A percentile compares a stretch with the other conserved stretches of the same genome.
Conservation (phyloP, 2,113 vertebrate genomes). For the Guaruba guarouba region DNA sequence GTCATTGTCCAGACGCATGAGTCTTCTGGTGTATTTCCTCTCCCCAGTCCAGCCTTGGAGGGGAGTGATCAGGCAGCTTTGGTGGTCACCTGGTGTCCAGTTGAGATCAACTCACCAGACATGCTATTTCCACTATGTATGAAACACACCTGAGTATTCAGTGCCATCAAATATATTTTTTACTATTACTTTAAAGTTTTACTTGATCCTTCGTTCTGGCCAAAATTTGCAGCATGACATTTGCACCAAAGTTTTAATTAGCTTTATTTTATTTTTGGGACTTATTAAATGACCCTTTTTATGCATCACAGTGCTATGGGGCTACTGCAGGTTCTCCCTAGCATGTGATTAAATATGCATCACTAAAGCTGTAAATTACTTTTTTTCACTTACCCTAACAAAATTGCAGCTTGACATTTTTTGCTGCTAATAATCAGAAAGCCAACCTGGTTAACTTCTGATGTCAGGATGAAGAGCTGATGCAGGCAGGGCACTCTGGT, state of each 20-base stretch:
- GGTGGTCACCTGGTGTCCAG: background rate
- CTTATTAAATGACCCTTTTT: background rate
- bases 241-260: slow-evolving; percentile 23
- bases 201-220: background rate
- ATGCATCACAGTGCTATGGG: background rate
- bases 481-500: background rate
- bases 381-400: background rate
- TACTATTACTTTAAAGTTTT: background rate
- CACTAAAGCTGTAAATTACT: background rate
- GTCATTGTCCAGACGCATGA: background rate
- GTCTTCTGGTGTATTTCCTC: background rate
- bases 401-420: background rate
- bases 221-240: background rate
- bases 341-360: background rate
- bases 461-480: background rate
- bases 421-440: background rate
- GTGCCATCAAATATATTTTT: background rate
- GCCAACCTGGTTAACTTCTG: background rate
- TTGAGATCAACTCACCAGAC: background rate
- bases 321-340: background rate
- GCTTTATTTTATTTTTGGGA: slow-evolving; percentile 20
- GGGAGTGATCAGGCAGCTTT: background rate
- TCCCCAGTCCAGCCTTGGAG: background rate
- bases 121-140: background rate
- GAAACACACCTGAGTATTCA: background rate